phyloP scores from a whole-genome alignment of 2,797 vertebrate species.

The Clamator glandarius region DNA sequence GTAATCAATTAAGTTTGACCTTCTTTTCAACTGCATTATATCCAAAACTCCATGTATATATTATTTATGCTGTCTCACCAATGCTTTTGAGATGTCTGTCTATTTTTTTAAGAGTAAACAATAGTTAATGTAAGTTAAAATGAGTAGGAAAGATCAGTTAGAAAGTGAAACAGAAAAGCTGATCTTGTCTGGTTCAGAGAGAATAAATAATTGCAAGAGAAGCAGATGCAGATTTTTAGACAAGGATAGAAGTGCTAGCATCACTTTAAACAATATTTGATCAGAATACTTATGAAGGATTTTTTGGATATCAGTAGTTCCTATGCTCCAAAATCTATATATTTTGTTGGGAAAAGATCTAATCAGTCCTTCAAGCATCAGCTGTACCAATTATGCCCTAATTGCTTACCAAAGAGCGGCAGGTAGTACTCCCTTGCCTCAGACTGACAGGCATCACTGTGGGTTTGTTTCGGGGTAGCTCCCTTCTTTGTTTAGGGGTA shows the following conservation, averaged over 20 bases:
- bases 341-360: not conserved
- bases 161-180: too few species aligned
- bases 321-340: not conserved
- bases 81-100: constrained; percentile 31
- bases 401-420: not conserved
- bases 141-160: not conserved
- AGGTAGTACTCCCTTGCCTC: too few species aligned
- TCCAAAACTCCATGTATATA: constrained; percentile 3
- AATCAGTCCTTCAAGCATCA: not conserved
- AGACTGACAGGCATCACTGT: too few species aligned
- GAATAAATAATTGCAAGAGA: not conserved
- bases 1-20: constrained; percentile 1
- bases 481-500: too few species aligned
- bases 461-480: too few species aligned
- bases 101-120: constrained; percentile 36
- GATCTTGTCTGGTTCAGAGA: too few species aligned
- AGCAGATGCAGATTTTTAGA: not conserved
- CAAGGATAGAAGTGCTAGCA: not conserved
- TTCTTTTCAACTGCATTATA: constrained; percentile 3
- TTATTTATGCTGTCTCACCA: constrained; percentile 47
- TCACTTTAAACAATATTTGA: not conserved
- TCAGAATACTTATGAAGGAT: not conserved
- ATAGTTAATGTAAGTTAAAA: constrained; percentile 25
- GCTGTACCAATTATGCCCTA: not conserved
- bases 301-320: not conserved